Evolutionary conservation across 2,888 invertebrate species (phyloP).

Genomic region (Orthosia gothica): DNA sequence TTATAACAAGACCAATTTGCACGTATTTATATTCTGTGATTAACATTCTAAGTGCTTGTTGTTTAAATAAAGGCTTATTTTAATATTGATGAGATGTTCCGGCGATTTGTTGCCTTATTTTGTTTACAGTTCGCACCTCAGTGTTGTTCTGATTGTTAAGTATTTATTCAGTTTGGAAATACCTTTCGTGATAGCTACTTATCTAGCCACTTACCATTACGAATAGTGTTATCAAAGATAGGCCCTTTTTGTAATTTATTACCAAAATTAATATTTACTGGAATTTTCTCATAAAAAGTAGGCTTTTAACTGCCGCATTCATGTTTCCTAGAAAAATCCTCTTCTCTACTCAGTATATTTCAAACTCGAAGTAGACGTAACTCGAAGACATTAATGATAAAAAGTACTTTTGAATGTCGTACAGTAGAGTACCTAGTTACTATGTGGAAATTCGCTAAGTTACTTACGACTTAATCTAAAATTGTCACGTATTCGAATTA

Average conservation of each 20-base stretch:
- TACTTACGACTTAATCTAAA: neutral
- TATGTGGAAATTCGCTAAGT: neutral
- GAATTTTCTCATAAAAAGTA: neutral
- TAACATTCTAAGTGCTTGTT: conserved; percentile 62
- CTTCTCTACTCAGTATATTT: neutral
- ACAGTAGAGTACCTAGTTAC: neutral
- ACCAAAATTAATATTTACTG: neutral
- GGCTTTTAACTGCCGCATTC: neutral
- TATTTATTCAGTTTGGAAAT: neutral
- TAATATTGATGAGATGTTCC: conserved; percentile 48
- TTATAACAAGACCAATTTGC: conserved; percentile 76
- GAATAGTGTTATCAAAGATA: neutral
- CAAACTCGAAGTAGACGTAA: no score
- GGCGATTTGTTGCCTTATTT: conserved; percentile 18
- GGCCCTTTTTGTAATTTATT: neutral
- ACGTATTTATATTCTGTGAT: conserved; percentile 70
- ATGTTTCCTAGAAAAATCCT: neutral
- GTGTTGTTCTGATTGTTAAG: conserved; percentile 2
- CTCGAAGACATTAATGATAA: neutral
- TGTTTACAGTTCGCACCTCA: conserved; percentile 16
- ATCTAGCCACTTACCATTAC: neutral
- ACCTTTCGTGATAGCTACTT: no score
- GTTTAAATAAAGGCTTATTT: conserved; percentile 54
- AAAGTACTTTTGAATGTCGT: neutral
- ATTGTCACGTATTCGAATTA: conserved; percentile 3